Conservation (phyloP, 2,888 invertebrate species). For the Antheraea assamensis region DNA sequence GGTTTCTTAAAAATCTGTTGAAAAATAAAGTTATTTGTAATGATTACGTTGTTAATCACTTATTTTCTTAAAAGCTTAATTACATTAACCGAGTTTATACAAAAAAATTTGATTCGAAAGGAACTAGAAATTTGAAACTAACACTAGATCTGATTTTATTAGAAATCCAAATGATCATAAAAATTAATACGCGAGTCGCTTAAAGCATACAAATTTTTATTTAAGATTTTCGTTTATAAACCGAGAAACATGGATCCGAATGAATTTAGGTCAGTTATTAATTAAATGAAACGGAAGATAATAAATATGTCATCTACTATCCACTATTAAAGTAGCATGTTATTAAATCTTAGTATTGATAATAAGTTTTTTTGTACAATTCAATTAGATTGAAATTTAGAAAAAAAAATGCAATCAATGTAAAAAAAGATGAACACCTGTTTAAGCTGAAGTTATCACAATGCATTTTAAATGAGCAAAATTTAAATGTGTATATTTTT, state of each 20-base stretch:
- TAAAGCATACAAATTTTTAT: neutral
- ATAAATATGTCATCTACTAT: too few relatives aligned
- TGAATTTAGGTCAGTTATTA: too few relatives aligned
- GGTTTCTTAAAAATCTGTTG: conserved; percentile 93
- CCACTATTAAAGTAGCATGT: too few relatives aligned
- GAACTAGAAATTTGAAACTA: neutral
- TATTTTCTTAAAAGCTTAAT: neutral
- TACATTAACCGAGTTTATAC: neutral
- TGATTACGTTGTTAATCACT: neutral
- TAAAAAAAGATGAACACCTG: neutral
- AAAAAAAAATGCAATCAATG: neutral
- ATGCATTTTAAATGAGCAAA: neutral
- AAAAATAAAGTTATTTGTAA: conserved; percentile 24
- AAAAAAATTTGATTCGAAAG: neutral
- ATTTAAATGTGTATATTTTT: neutral
- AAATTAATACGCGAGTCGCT: neutral
- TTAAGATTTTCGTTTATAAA: too few relatives aligned
- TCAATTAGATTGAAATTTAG: neutral
- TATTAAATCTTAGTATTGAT: too few relatives aligned
- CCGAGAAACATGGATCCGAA: too few relatives aligned
- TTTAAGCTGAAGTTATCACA: neutral
- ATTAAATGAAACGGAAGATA: too few relatives aligned
- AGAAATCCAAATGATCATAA: neutral
- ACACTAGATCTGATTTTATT: neutral
- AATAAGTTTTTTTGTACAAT: neutral